A percentile compares a stretch with the other conserved stretches of the same genome.
These are phyloP conservation scores for Lithophane semibrunnea DNA, from an alignment of 2,888 invertebrate genomes.

Conservation along the genomic window DNA sequence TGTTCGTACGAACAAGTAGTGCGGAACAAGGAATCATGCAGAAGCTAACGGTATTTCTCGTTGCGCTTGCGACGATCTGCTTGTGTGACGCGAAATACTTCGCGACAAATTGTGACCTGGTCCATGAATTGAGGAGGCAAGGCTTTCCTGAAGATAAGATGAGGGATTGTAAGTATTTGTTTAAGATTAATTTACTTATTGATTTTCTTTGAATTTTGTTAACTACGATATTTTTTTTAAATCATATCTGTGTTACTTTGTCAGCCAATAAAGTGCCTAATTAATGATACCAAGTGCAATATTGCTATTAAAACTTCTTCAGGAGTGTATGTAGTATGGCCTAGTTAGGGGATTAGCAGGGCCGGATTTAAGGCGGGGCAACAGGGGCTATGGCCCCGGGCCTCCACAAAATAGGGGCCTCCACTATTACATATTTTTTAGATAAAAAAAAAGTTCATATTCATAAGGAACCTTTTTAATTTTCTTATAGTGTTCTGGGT, in stretches of 20 bases:
- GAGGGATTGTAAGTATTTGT: slow-evolving; percentile 75
- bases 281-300: not conserved
- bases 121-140: slow-evolving; percentile 73
- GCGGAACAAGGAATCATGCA: slow-evolving; percentile 45
- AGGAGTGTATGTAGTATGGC: not conserved
- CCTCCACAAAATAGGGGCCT: no score
- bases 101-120: slow-evolving; percentile 74
- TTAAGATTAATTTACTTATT: not conserved
- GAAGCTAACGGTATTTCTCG: slow-evolving; percentile 45
- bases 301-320: not conserved
- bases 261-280: not conserved
- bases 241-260: no score
- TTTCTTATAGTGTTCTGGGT: no score
- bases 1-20: slow-evolving; percentile 32
- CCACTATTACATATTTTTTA: no score
- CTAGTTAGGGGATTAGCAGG: not conserved
- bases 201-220: not conserved
- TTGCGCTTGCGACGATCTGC: slow-evolving; percentile 53
- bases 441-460: no score
- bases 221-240: not conserved
- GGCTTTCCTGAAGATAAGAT: slow-evolving; percentile 78
- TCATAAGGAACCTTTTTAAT: no score
- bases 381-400: no score
- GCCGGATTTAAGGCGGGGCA: no score
- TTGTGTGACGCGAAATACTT: slow-evolving; percentile 70